Evolutionary conservation across 2,888 invertebrate species (phyloP), one percentile per base, ranked within the genome.

Genomic region (Ennomos erosarius): DNA sequence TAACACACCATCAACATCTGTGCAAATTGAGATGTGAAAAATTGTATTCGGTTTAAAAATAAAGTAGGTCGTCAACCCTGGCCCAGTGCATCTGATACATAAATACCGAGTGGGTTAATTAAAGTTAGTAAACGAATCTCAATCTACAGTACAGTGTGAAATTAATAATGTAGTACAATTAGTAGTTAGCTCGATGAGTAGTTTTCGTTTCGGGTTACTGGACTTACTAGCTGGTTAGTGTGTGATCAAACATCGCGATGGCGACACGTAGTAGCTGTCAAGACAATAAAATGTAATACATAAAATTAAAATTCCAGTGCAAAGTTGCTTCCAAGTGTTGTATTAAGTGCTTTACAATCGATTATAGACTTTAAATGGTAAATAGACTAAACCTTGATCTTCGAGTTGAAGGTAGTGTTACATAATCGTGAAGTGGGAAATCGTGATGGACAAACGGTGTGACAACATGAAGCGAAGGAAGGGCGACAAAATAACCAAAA

Each of bases 401-500:
- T 71, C 56, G 58, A 66, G 61, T 70, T 68, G 70, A 70, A 70
- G 65, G 67, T 55, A 61, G 55, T 55, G 64, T 80, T 78, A 70
- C 75, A 71, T 75, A 82, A 50, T 59, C 52, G 69, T 69, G 57
- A 55, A 64, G 55, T 65, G 63, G 51, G 33, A 54, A 56, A 64
- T 55, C 64, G 65, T 62, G 75, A 82, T 83, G 84, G 79, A 85
- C 73, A 76, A 74, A 66, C 67, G 74, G 67, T 76, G 76, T 74
- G 74, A 74, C 69, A 73, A 76, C 55, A 81, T 84, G 87, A 90
- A 86, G 68, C 85, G 84, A 58, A 89, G 83, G 78, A 89, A 84
- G 67, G 70, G 75, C 66, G 84, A 87, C 76, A 89, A 84, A 84
- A 84, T 88, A 64, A 78, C 76, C 64, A 91, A 90, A 83, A 77